phyloP scores from a whole-genome alignment of 1,140 invertebrate genomes.

The Leptopilina clavipes region DNA sequence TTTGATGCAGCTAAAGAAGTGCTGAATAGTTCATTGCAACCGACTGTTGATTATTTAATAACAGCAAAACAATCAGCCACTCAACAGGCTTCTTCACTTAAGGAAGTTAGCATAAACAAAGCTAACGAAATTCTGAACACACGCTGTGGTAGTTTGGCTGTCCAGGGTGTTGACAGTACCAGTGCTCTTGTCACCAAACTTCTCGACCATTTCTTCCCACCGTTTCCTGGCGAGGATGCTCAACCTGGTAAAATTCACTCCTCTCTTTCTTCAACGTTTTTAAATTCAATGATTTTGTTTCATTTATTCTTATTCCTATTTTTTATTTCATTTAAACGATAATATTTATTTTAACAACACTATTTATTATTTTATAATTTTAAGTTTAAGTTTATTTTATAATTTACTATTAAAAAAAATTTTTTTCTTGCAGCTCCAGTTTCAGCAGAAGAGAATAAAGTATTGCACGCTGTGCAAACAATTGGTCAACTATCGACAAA shows the following conservation, averaged over 20 bases:
- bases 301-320: background rate
- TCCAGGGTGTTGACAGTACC: slow-evolving; percentile 80
- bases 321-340: too few relatives aligned
- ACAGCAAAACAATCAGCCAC: slow-evolving; percentile 77
- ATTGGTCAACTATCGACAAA: slow-evolving; percentile 83
- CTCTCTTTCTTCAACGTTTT: background rate
- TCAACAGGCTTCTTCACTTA: slow-evolving; percentile 79
- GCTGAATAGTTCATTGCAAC: slow-evolving; percentile 78
- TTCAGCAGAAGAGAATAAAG: slow-evolving; percentile 80
- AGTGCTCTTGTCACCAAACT: slow-evolving; percentile 80
- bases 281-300: background rate
- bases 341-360: too few relatives aligned
- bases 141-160: slow-evolving; percentile 80
- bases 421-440: slow-evolving; percentile 77
- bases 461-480: slow-evolving; percentile 82
- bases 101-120: slow-evolving; percentile 82
- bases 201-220: slow-evolving; percentile 81
- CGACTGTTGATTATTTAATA: slow-evolving; percentile 78
- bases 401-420: too few relatives aligned
- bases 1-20: slow-evolving; percentile 82
- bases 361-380: too few relatives aligned
- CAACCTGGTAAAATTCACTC: slow-evolving; percentile 70
- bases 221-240: slow-evolving; percentile 74
- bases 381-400: too few relatives aligned
- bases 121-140: slow-evolving; percentile 83